Evolutionary conservation across 92 coral and sea anemone species (phyloP).

Genomic region (Muricea muricata): DNA sequence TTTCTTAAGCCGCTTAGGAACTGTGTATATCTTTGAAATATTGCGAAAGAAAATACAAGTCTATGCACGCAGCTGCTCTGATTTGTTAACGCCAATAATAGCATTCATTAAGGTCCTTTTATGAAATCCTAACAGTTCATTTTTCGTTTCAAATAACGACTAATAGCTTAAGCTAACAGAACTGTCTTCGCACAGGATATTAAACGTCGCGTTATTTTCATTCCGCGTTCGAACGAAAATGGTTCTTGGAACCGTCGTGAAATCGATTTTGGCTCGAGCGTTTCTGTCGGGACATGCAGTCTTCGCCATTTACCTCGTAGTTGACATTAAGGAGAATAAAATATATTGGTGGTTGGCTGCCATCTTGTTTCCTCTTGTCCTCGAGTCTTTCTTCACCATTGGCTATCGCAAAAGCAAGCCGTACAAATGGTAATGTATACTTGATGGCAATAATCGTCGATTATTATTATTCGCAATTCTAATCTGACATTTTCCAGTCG

Average conservation of each 20-base stretch:
- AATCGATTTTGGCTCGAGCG: conserved; percentile 81
- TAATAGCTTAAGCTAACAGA: conserved; percentile 9
- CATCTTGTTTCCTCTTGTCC: conserved; percentile 68
- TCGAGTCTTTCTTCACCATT: conserved; percentile 79
- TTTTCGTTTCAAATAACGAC: conserved; percentile 7
- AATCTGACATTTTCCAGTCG: no score
- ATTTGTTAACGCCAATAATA: background rate
- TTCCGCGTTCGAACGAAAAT: background rate
- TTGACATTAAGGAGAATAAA: conserved; percentile 59
- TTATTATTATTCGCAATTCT: no score
- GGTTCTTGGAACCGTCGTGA: conserved; percentile 69
- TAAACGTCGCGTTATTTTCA: background rate
- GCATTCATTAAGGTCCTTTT: conserved; percentile 34
- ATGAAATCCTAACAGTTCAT: conserved; percentile 18
- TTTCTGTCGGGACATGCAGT: conserved; percentile 79
- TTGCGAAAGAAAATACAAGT: background rate
- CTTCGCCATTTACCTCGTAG: conserved; percentile 86
- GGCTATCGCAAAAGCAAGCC: conserved; percentile 80
- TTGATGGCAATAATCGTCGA: no score
- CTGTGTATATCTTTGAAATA: background rate
- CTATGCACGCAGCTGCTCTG: conserved; percentile 17
- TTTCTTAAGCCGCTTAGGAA: background rate
- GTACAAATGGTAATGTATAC: conserved; percentile 84
- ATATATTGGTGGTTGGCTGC: conserved; percentile 78
- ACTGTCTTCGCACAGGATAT: background rate